Conservation (phyloP, 1,140 invertebrate species). For the Drosophila littoralis region DNA sequence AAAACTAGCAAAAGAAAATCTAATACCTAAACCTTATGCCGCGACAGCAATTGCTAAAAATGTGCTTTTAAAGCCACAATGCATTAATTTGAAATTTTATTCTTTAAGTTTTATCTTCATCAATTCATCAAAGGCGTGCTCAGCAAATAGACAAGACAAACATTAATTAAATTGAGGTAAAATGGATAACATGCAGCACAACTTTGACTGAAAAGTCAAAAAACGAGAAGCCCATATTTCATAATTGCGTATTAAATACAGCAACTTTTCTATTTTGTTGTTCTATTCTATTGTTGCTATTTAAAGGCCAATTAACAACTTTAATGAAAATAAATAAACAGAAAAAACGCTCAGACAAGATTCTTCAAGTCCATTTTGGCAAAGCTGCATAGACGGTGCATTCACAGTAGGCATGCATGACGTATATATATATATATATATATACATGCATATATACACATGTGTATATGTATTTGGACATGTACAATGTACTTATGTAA, state of each 20-base stretch:
- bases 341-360: background rate
- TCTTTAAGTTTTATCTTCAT: background rate
- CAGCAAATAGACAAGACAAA: constrained; percentile 22
- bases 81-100: background rate
- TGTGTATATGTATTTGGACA: constrained; percentile 1
- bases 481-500: constrained; percentile 24
- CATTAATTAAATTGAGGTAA: constrained; percentile 34
- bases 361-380: background rate
- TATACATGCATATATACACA: constrained; percentile 5
- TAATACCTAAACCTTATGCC: background rate
- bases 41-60: constrained; percentile 1
- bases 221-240: background rate
- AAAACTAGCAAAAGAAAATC: background rate
- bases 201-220: constrained; percentile 5
- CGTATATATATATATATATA: constrained; percentile 3
- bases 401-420: background rate
- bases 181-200: constrained; percentile 6
- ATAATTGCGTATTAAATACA: background rate
- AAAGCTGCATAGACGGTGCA: background rate
- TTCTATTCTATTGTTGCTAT: constrained; percentile 26
- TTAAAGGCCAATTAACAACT: constrained; percentile 3
- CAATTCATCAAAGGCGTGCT: background rate
- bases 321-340: background rate
- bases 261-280: constrained; percentile 15
- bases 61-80: constrained; percentile 26